Conservation (phyloP, 2,113 vertebrate species). For the Tragelaphus imberbis region DNA sequence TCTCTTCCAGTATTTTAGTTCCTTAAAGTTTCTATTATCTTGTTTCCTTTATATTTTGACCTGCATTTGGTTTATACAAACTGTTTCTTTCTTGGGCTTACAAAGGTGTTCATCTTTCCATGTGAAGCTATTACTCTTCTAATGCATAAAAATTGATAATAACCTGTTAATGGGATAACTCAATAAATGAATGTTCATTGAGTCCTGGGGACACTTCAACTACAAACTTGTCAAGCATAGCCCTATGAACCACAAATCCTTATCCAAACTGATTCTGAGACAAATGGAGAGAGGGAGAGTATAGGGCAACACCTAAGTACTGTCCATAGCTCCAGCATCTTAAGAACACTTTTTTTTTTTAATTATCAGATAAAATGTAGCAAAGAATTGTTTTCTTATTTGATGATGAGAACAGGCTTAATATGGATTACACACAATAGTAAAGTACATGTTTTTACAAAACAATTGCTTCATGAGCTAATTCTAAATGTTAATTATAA, state of each 20-base stretch:
- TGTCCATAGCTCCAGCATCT: neutral
- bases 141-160: neutral
- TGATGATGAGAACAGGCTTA: slow-evolving; percentile 10
- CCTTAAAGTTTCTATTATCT: neutral
- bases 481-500: slow-evolving; percentile 52
- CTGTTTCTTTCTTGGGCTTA: neutral
- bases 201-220: neutral
- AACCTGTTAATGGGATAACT: neutral
- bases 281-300: neutral
- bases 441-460: slow-evolving; percentile 32
- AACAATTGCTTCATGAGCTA: slow-evolving; percentile 53
- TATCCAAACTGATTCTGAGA: neutral
- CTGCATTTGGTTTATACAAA: neutral
- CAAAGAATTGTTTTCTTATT: neutral
- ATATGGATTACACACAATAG: neutral
- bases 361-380: neutral
- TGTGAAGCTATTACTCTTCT: neutral
- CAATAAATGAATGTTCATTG: neutral
- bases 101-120: neutral
- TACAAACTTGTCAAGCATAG: neutral
- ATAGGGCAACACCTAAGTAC: neutral
- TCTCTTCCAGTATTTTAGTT: neutral
- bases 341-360: neutral
- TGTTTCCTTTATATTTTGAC: neutral
- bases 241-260: neutral